phyloP scores from a whole-genome alignment of 1,140 invertebrate genomes.

The Coptotermes formosanus region DNA sequence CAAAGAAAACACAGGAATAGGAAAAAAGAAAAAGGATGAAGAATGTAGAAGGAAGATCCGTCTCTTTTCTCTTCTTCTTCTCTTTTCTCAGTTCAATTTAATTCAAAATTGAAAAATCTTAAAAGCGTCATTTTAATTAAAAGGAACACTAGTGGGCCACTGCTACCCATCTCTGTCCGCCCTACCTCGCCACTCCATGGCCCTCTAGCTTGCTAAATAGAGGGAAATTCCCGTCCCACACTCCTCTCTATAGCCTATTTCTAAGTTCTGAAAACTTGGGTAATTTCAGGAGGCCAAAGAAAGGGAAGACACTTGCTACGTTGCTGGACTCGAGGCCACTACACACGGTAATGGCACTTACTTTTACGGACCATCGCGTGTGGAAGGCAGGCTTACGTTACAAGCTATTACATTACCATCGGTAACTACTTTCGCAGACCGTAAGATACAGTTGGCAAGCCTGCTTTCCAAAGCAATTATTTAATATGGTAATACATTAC shows the following conservation, averaged over 20 bases:
- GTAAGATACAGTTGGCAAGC: too few relatives aligned
- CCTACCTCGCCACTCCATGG: background rate
- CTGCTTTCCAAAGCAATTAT: too few relatives aligned
- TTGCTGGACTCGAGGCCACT: background rate
- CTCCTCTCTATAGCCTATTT: background rate
- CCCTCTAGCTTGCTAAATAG: background rate
- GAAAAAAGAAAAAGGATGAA: background rate
- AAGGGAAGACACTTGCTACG: background rate
- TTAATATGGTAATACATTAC: too few relatives aligned
- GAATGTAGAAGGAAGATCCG: slow-evolving; percentile 1
- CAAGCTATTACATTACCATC: too few relatives aligned
- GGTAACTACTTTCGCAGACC: too few relatives aligned
- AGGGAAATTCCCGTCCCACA: slow-evolving; percentile 1
- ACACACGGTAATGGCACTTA: background rate
- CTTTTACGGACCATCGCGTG: too few relatives aligned
- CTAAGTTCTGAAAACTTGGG: slow-evolving; percentile 26
- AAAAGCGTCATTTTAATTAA: slow-evolving; percentile 36
- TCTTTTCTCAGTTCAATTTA: slow-evolving; percentile 30
- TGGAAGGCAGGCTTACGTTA: too few relatives aligned
- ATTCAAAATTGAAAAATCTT: slow-evolving; percentile 35
- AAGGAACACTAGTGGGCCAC: slow-evolving; percentile 31
- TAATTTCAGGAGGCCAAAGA: slow-evolving; percentile 8
- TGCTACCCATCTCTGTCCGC: background rate
- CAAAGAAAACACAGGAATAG: background rate
- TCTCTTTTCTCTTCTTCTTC: background rate